Base-by-base conservation (phyloP, 2,113 vertebrate genomes). In the Puma concolor region DNA sequence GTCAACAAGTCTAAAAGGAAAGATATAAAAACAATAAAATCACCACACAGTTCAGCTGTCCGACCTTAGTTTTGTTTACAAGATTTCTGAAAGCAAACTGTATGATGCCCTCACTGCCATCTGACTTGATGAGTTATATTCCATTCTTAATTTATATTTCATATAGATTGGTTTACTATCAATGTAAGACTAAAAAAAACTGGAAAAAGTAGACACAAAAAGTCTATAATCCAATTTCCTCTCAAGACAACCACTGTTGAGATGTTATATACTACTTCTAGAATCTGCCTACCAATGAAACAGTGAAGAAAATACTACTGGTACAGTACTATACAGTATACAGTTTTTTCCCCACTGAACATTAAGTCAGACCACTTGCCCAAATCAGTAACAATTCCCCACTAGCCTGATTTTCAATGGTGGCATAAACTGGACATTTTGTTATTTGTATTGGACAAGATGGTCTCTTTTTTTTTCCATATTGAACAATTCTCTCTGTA, bases 401-500 rank as follows among this genome's bases (percentile, higher is more conserved):
- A 94, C 91, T 90, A 89, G 69, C 38, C 27, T 94, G 50, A 85
- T 44, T 84, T 95, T 86, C 86, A 96, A 21, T 15, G 29, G 57
- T 88, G 60, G 41, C 50, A 84, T 41, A 88, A 92, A 93, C 0
- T 63, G 41, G 29, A 80, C 33, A 95, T 92, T 88, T 44, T 60
- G 80, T 54, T 67, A 50, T 64, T 27, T 41, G 41, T 89, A 54
- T 44, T 33, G 2, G 36, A 57, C 25, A 89, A 57, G 52, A 89
- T 1, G n/a, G 23, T 57, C 33, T 71, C 31, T 69, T 60, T 86
- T 17, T 17, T 64, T 86, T 88, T 15, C 41, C 41, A 3, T 11
- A 84, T 2, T 74, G 23, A 80, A 76, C 27, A 69, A 81, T 66
- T 91, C 50, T 72, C 23, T 71, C 54, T 84, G 41, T 89, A 94